phyloP scores from a whole-genome alignment of 2,888 invertebrate species.

The Tubulanus polymorphus region DNA sequence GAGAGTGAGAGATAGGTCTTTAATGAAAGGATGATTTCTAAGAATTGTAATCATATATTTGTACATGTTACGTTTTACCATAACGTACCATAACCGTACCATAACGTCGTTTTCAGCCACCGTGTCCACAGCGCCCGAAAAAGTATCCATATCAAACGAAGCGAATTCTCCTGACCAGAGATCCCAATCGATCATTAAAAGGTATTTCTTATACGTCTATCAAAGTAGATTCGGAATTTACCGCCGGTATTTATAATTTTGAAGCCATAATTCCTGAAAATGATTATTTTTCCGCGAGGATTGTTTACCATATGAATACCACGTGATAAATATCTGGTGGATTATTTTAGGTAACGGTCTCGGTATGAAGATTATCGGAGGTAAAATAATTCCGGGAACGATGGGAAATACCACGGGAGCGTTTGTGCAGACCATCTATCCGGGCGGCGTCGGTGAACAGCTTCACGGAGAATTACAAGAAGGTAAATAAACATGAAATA shows the following conservation, averaged over 20 bases:
- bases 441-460: slow-evolving; percentile 58
- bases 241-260: too few relatives aligned
- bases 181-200: slow-evolving; percentile 58
- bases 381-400: slow-evolving; percentile 58
- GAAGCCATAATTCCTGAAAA: too few relatives aligned
- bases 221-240: too few relatives aligned
- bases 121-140: slow-evolving; percentile 32
- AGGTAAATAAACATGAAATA: slow-evolving; percentile 55
- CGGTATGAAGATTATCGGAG: slow-evolving; percentile 62
- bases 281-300: too few relatives aligned
- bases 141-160: slow-evolving; percentile 58
- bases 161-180: slow-evolving; percentile 58
- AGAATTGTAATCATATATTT: too few relatives aligned
- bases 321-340: too few relatives aligned
- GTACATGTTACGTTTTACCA: too few relatives aligned
- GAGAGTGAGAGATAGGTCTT: too few relatives aligned
- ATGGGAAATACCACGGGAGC: slow-evolving; percentile 57
- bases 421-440: slow-evolving; percentile 60
- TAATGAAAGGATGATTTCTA: too few relatives aligned
- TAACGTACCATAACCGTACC: too few relatives aligned
- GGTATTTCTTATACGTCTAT: too few relatives aligned
- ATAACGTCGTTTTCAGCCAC: slow-evolving; percentile 35
- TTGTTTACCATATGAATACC: too few relatives aligned
- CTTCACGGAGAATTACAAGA: slow-evolving; percentile 60
- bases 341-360: slow-evolving; percentile 55